A percentile compares a stretch with the other conserved stretches of the same genome.
Evolutionary conservation across 2,113 vertebrate species (phyloP).

Genomic region (Megaptera novaeangliae): DNA sequence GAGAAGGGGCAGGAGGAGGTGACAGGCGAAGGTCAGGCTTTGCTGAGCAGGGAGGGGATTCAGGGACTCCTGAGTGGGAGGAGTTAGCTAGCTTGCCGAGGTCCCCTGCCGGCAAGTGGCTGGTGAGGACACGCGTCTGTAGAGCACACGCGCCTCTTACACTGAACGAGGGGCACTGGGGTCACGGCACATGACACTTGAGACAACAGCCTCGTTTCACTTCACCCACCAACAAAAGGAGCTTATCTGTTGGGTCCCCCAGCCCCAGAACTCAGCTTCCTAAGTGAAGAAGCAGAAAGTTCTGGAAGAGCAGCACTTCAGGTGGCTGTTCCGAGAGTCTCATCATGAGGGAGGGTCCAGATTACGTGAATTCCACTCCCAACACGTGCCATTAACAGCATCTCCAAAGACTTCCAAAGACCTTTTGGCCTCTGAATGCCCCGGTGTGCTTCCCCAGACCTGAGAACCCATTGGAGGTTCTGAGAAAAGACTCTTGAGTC

Average conservation of each 20-base stretch:
- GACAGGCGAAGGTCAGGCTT: background rate
- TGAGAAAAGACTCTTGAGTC: accelerated
- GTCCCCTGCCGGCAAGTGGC: background rate
- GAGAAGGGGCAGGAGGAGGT: no score
- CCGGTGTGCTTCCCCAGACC: background rate
- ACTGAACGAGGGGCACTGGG: accelerated
- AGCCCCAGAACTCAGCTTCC: background rate
- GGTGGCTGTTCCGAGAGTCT: accelerated
- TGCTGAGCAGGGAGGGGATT: background rate
- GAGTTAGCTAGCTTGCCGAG: no score
- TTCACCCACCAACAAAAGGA: background rate
- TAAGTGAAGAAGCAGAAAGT: accelerated
- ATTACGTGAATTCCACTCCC: background rate
- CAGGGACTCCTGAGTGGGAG: background rate
- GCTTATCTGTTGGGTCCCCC: background rate
- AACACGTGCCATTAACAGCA: accelerated
- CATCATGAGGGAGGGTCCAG: accelerated
- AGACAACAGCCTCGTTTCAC: accelerated
- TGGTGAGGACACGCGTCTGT: no score
- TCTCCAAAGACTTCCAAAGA: background rate
- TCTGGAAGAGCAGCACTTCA: accelerated
- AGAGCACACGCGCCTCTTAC: no score
- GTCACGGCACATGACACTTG: accelerated
- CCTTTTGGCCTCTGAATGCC: background rate
- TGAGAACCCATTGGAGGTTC: accelerated